Evolutionary conservation across 2,797 vertebrate species (phyloP), one percentile per base, ranked within the genome.

Genomic region (Limnodromus scolopaceus): DNA sequence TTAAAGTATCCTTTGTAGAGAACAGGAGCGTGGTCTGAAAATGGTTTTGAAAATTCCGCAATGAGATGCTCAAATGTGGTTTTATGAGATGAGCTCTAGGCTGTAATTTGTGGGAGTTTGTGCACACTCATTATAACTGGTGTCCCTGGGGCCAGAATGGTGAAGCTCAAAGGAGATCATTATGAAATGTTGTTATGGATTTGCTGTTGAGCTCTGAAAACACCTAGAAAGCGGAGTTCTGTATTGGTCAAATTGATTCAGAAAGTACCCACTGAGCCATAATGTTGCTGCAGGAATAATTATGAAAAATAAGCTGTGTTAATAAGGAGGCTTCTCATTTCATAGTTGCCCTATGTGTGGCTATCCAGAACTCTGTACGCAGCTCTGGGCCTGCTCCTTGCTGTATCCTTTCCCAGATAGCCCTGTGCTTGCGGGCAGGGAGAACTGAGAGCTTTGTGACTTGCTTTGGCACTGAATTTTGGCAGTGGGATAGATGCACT

Each of bases 311-410:
- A 30, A 79, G 3, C 23, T 9, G 6, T 55, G 36, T 83, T 53
- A 16, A 9, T 24, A 30, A 58, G 46, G 43, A 63, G 20, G 6
- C 8, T n/a, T 43, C 28, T n/a, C 1, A 0, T 39, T 63, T 78
- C 17, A 2, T 46, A 24, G 16, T 18, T 70, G 41, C 14, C 32
- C 24, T 4, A 1, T 1, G 0, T 5, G 17, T 6, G 10, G 36
- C 38, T 24, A 1, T 32, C 6, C 23, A 10, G 39, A 48, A 10
- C 23, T 5, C 5, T 5, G 1, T 14, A 1, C 22, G 30, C 2
- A 1, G 30, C 43, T 66, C 70, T 3, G 1, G 46, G 24, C 71
- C 75, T 76, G 49, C 38, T 30, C 36, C 27, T 28, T 70, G 70
- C 89, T 38, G 10, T 48, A 0, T 9, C 34, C 39, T 75, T 80